Evolutionary conservation across 2,797 vertebrate species (phyloP).

Genomic region (Pelodytes ibericus): DNA sequence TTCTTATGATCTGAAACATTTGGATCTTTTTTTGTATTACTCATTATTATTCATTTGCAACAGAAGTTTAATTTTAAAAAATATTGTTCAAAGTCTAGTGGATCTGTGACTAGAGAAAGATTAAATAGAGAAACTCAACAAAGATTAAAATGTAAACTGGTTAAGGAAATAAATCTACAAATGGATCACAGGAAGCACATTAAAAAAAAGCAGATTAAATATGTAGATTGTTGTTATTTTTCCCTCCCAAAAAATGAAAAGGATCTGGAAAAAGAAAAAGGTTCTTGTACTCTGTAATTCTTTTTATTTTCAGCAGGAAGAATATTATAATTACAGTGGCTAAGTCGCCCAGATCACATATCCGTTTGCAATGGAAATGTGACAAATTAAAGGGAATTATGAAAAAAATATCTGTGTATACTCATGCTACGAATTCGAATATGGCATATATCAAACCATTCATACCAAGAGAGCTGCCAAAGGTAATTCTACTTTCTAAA

Average conservation of each 20-base stretch:
- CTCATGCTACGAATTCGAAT: conserved; percentile 82
- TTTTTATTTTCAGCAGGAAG: conserved; percentile 78
- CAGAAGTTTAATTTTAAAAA: too few species aligned
- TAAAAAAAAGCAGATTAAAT: conserved; percentile 77
- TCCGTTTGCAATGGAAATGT: conserved; percentile 82
- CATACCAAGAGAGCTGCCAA: conserved; percentile 78
- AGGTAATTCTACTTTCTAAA: conserved; percentile 77
- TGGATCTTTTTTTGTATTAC: too few species aligned
- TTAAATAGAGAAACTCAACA: conserved; percentile 68
- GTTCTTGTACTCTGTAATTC: conserved; percentile 61
- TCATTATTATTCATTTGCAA: too few species aligned
- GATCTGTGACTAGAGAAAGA: conserved; percentile 47
- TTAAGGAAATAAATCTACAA: conserved; percentile 65
- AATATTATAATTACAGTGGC: conserved; percentile 83
- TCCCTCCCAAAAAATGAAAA: conserved; percentile 27
- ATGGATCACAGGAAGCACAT: conserved; percentile 72
- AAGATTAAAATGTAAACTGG: conserved; percentile 62
- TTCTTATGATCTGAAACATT: too few species aligned
- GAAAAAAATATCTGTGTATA: conserved; percentile 76
- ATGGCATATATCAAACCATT: conserved; percentile 80
- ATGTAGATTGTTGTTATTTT: background rate
- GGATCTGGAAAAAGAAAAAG: conserved; percentile 80
- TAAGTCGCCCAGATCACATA: conserved; percentile 77
- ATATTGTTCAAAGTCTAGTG: too few species aligned
- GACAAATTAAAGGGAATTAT: conserved; percentile 81